Conservation (phyloP, 2,888 invertebrate genomes). For the Leptinotarsa juncta region DNA sequence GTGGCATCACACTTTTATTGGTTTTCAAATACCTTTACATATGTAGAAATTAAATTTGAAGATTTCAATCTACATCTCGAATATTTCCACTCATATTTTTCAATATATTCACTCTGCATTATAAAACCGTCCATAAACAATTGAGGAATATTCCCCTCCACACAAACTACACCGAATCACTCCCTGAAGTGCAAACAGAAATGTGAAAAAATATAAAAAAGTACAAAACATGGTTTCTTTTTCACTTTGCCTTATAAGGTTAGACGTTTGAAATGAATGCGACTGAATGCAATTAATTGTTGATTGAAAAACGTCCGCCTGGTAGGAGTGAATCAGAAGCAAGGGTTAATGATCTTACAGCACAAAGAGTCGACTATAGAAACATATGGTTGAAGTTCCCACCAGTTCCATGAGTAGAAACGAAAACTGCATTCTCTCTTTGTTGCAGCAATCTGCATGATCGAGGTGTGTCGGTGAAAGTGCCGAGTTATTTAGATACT, state of each 20-base stretch:
- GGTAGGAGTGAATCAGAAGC: background rate
- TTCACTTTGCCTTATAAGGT: background rate
- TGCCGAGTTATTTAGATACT: background rate
- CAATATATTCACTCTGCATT: too few relatives aligned
- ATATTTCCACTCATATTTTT: too few relatives aligned
- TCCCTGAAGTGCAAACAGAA: background rate
- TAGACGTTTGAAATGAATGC: conserved; percentile 1
- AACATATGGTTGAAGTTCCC: conserved; percentile 12
- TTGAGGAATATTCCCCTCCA: too few relatives aligned
- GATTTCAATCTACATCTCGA: too few relatives aligned
- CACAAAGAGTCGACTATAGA: background rate
- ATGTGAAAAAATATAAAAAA: background rate
- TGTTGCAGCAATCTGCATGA: background rate
- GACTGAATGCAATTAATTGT: conserved; percentile 12
- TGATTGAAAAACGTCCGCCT: conserved; percentile 9
- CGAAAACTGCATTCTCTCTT: conserved; percentile 5
- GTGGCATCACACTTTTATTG: too few relatives aligned
- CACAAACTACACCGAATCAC: too few relatives aligned
- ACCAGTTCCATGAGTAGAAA: background rate
- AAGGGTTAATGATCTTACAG: conserved; percentile 12
- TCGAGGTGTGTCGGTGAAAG: background rate
- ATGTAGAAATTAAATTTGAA: too few relatives aligned
- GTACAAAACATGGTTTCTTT: background rate
- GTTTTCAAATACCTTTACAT: too few relatives aligned
- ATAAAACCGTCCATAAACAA: too few relatives aligned